These are phyloP conservation scores for Linnaemya tessellans DNA, from an alignment of 2,888 invertebrate genomes.

Conservation along the genomic window DNA sequence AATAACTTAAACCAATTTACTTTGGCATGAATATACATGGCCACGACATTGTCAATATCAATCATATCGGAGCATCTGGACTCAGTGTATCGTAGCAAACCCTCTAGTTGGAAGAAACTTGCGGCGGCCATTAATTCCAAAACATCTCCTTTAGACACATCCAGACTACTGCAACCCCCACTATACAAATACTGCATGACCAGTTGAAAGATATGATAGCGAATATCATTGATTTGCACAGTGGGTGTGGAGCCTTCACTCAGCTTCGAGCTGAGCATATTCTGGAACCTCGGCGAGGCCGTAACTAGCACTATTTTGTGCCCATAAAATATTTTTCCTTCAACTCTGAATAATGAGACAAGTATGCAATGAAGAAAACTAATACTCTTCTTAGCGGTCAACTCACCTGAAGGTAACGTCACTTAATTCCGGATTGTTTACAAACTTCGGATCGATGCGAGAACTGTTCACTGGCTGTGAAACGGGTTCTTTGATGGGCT, in stretches of 20 bases:
- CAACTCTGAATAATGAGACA: conserved; percentile 86
- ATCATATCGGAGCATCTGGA: conserved; percentile 92
- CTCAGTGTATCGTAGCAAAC: conserved; percentile 92
- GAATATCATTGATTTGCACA: conserved; percentile 95
- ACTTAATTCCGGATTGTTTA: conserved; percentile 96
- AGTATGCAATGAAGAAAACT: not conserved
- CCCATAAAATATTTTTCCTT: conserved; percentile 95
- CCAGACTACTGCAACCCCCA: conserved; percentile 91
- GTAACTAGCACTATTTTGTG: conserved; percentile 97
- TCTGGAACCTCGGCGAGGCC: conserved; percentile 92
- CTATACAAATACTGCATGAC: conserved; percentile 95
- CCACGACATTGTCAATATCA: conserved; percentile 94
- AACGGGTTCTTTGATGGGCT: conserved; percentile 88
- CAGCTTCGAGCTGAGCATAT: conserved; percentile 91
- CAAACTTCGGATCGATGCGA: conserved; percentile 95
- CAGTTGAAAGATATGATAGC: conserved; percentile 96
- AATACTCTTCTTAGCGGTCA: not conserved
- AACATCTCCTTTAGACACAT: conserved; percentile 91
- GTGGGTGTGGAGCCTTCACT: conserved; percentile 91
- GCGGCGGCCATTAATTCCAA: conserved; percentile 95
- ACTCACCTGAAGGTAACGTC: conserved; percentile 92
- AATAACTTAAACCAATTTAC: conserved; percentile 82
- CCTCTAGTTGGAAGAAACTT: conserved; percentile 94
- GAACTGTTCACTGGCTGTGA: conserved; percentile 87
- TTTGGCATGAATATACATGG: conserved; percentile 97